Evolutionary conservation across 1,140 invertebrate genomes (phyloP), one percentile per base, ranked within the genome.

Genomic region (Triops longicaudatus): DNA sequence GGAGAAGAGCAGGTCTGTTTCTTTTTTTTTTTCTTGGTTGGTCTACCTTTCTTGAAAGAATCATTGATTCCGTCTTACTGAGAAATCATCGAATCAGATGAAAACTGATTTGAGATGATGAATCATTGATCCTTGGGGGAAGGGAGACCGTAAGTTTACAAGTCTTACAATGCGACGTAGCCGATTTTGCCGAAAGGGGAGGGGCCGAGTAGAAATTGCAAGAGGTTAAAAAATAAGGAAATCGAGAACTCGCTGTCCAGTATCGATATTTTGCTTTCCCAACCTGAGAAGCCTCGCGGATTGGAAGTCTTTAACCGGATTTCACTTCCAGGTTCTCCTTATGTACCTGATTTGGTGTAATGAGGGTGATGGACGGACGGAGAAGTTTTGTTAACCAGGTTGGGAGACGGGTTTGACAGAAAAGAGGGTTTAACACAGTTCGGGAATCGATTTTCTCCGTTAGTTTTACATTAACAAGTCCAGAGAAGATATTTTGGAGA

Each of bases 301-400:
- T 37, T 63, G 50, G 50, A 63, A 63, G 50, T 63, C 50, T 63
- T 63, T 37, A 37, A 63, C 14, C 50, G 17, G 14, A 63, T 9
- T 63, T 63, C 50, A 63, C 50, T 63, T 63, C 50, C 50, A 63
- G 50, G 50, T 63, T 63, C n/a, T n/a, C 50, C 50, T 37, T 22
- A 63, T 63, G 50, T 63, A 63, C 50, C 50, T 63, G 50, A 63
- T 63, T 63, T 63, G 50, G 50, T 63, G 50, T 63, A 63, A 63
- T 63, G 50, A 63, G 50, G 50, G 22, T 37, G 31, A 37, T 37
- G 31, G 50, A 63, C 50, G 50, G 22, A 63, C n/a, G n/a, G 50
- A 63, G 50, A 63, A 63, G 50, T 63, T 63, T 63, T 63, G 50
- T 63, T 63, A 37, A 63, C n/a, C 50, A 63, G 50, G 50, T 63